These are phyloP conservation scores for Sebastes aleutianus DNA, from an alignment of 2,797 vertebrate genomes.

Conservation along the genomic window DNA sequence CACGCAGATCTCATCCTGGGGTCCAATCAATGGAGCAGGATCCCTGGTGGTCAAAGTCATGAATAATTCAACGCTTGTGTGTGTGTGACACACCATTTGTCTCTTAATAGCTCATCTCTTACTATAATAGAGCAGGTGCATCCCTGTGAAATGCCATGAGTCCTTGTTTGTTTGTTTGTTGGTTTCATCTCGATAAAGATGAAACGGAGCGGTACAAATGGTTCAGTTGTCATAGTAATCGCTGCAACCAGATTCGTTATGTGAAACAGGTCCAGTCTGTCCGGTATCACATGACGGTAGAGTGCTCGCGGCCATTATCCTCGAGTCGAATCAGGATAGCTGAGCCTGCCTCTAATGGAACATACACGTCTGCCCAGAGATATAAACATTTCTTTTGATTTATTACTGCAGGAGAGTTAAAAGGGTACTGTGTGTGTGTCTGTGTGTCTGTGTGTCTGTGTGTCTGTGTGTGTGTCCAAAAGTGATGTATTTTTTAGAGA, in stretches of 20 bases:
- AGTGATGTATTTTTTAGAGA: background rate
- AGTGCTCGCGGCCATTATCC: conserved; percentile 23
- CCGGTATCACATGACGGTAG: conserved; percentile 28
- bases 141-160: background rate
- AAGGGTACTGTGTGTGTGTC: background rate
- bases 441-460: background rate
- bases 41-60: conserved; percentile 46
- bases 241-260: conserved; percentile 5
- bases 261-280: conserved; percentile 31
- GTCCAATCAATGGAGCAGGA: conserved; percentile 46
- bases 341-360: conserved; percentile 20
- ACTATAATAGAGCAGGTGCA: conserved; percentile 13
- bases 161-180: conserved; percentile 13
- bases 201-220: background rate
- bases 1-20: conserved; percentile 38
- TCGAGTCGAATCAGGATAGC: background rate
- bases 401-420: background rate
- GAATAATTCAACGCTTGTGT: conserved; percentile 64
- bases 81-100: conserved; percentile 26
- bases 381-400: conserved; percentile 12
- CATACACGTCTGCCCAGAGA: background rate
- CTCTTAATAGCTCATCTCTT: conserved; percentile 33
- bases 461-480: background rate
- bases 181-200: background rate
- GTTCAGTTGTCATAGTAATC: conserved; percentile 36